Conservation (phyloP, 2,113 vertebrate genomes). For the Sitta europaea region DNA sequence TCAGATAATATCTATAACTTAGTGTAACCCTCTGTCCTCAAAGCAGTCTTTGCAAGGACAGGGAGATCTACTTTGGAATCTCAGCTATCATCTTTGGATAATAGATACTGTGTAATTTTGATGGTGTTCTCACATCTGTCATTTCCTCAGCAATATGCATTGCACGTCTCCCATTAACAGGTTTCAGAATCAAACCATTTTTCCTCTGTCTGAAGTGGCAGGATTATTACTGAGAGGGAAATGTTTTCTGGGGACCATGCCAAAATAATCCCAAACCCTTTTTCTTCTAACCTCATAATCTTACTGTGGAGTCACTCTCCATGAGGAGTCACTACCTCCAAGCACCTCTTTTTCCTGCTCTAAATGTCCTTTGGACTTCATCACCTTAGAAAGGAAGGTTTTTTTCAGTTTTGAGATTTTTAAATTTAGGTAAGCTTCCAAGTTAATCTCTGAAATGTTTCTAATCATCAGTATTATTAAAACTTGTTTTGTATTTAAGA, state of each 20-base stretch:
- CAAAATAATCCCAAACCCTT: not conserved
- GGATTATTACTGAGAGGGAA: not conserved
- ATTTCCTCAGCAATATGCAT: not conserved
- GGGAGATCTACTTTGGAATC: not conserved
- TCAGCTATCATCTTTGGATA: not conserved
- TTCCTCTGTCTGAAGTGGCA: not conserved
- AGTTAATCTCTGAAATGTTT: conserved; percentile 13
- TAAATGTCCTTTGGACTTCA: not conserved
- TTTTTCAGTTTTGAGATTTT: not conserved
- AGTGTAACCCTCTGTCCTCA: not conserved
- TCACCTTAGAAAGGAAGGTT: not conserved
- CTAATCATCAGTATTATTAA: conserved; percentile 20
- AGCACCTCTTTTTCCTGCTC: not conserved
- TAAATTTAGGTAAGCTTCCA: conserved; percentile 36
- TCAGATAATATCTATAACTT: not conserved
- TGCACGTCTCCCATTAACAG: not conserved
- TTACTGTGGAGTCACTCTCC: not conserved
- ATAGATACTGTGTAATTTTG: not conserved
- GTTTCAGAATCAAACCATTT: not conserved
- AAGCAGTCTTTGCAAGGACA: not conserved
- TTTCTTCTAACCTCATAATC: not conserved
- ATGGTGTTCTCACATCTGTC: not conserved
- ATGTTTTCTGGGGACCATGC: not conserved
- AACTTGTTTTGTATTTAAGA: conserved; percentile 20
- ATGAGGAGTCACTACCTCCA: not conserved